Conservation (phyloP, 2,113 vertebrate genomes). For the Mirounga angustirostris region DNA sequence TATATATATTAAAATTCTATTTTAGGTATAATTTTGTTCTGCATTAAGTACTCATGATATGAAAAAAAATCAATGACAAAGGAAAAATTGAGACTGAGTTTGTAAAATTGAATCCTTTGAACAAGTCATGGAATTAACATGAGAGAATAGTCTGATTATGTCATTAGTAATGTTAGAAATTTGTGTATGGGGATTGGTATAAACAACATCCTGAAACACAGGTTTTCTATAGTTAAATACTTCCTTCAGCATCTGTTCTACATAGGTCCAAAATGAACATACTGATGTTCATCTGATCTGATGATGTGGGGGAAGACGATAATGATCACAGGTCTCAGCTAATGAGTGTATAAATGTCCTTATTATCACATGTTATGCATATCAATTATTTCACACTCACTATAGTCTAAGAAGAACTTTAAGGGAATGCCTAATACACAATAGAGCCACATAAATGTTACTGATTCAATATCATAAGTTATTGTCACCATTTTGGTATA, state of each 20-base stretch:
- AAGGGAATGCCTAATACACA: neutral
- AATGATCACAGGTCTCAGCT: neutral
- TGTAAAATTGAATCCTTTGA: neutral
- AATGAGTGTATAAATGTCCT: neutral
- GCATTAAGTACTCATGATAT: neutral
- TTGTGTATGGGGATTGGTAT: neutral
- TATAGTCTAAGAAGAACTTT: neutral
- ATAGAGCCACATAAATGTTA: neutral
- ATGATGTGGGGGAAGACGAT: neutral
- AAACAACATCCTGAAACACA: neutral
- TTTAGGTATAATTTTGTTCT: neutral
- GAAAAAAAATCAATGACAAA: neutral
- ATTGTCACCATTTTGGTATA: neutral
- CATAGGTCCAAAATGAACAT: neutral
- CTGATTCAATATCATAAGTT: neutral
- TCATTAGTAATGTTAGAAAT: neutral
- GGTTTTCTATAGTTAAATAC: neutral
- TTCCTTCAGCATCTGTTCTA: neutral
- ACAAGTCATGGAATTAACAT: neutral
- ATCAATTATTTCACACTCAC: neutral
- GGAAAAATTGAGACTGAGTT: neutral
- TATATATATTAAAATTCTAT: conserved; percentile 22
- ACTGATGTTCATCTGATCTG: neutral
- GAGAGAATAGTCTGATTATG: neutral
- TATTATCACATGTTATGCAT: neutral